Percentiles rank a stretch among this genome's conserved stretches.
phyloP scores from a whole-genome alignment of 2,888 invertebrate species.

The Nomada flava region DNA sequence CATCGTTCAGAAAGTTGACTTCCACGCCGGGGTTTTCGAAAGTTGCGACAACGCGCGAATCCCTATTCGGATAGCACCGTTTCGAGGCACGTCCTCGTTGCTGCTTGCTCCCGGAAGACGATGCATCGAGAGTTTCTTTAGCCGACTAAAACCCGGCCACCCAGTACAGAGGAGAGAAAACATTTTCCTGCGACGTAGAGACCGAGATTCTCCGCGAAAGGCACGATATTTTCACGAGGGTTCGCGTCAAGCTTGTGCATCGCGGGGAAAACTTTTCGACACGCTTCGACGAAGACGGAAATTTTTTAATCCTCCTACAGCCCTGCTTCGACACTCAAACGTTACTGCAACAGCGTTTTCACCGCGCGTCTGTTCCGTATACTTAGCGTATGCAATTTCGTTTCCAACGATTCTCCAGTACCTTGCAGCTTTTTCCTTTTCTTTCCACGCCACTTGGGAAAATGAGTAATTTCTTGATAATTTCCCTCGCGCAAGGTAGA shows the following conservation, averaged over 20 bases:
- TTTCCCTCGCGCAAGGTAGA: too few species aligned
- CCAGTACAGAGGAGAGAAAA: conserved; percentile 19
- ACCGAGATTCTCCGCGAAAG: conserved; percentile 52
- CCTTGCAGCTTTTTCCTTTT: too few species aligned
- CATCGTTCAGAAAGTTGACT: conserved; percentile 73
- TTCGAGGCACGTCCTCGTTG: conserved; percentile 45
- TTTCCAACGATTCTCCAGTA: neutral
- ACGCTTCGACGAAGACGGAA: conserved; percentile 41
- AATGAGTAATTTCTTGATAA: too few species aligned
- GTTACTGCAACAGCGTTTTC: conserved; percentile 7
- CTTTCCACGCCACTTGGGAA: too few species aligned
- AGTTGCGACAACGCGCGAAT: conserved; percentile 69
- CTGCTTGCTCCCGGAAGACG: conserved; percentile 57
- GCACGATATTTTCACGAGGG: conserved; percentile 60
- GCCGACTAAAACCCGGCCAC: conserved; percentile 40
- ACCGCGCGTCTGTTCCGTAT: conserved; percentile 2
- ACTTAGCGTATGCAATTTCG: neutral
- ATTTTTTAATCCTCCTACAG: conserved; percentile 49
- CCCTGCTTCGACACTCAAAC: conserved; percentile 33
- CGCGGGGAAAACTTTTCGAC: conserved; percentile 47
- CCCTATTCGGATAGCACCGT: conserved; percentile 51
- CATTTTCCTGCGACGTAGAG: conserved; percentile 43
- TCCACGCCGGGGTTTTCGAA: conserved; percentile 66
- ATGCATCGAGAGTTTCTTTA: conserved; percentile 57
- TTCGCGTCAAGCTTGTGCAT: conserved; percentile 33